Percentiles rank a stretch among this genome's conserved stretches.
Conservation (phyloP, 2,113 vertebrate species). For the Semnornis frantzii region DNA sequence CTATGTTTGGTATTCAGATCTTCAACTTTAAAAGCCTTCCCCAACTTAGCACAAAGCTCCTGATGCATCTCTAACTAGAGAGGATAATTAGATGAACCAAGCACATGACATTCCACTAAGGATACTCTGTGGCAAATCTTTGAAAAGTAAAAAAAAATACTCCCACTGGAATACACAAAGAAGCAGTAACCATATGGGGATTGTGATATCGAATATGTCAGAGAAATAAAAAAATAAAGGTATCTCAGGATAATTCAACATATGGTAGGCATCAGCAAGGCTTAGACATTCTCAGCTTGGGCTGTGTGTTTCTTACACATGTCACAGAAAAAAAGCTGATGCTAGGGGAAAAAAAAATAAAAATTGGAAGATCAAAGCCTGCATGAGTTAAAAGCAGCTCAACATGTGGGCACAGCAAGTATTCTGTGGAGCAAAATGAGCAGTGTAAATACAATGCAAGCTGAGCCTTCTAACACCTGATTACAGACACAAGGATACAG, state of each 20-base stretch:
- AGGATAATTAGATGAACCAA: constrained; percentile 55
- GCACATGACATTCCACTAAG: background rate
- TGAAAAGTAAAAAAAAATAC: constrained; percentile 55
- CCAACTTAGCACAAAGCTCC: constrained; percentile 25
- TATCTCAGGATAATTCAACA: constrained; percentile 30
- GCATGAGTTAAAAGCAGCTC: constrained; percentile 28
- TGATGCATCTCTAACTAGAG: constrained; percentile 46
- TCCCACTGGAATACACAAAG: constrained; percentile 40
- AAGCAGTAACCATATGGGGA: constrained; percentile 60
- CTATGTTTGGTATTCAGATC: constrained; percentile 37
- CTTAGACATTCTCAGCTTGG: constrained; percentile 1
- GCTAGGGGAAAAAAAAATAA: background rate
- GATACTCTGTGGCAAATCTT: constrained; percentile 31
- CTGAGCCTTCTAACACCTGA: background rate
- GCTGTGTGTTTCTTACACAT: background rate
- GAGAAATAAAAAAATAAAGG: constrained; percentile 37
- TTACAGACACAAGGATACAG: background rate
- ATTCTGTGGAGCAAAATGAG: background rate
- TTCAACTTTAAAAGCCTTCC: constrained; percentile 45
- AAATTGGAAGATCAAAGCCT: background rate
- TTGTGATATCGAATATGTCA: constrained; percentile 54
- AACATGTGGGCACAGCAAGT: background rate
- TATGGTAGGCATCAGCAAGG: constrained; percentile 49
- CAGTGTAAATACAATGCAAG: background rate
- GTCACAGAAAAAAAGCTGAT: constrained; percentile 24